Percentiles rank a stretch among this genome's conserved stretches.
These are phyloP conservation scores for Lepidochrysops patricia DNA, from an alignment of 2,888 invertebrate species.

Conservation along the genomic window DNA sequence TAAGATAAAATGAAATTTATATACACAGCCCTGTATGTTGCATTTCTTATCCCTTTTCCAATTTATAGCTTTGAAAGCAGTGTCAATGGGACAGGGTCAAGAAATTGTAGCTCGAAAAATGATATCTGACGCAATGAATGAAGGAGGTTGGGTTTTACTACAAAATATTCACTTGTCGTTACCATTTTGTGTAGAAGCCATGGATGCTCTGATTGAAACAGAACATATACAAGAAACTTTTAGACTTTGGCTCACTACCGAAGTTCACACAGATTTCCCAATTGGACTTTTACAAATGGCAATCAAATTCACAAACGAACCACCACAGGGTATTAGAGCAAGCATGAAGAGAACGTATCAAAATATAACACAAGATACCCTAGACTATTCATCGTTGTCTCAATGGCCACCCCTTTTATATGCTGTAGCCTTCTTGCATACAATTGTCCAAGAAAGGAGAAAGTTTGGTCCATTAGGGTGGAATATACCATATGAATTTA, in stretches of 20 bases:
- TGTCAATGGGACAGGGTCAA: slow-evolving; percentile 99
- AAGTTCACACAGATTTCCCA: slow-evolving; percentile 94
- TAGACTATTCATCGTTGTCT: slow-evolving; percentile 91
- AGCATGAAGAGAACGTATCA: slow-evolving; percentile 96
- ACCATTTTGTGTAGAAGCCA: slow-evolving; percentile 93
- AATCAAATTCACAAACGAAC: slow-evolving; percentile 98
- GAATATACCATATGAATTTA: slow-evolving; percentile 98
- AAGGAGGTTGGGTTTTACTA: slow-evolving; percentile 93
- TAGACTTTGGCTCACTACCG: slow-evolving; percentile 95
- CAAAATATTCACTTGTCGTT: slow-evolving; percentile 97
- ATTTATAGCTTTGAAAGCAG: slow-evolving; percentile 81
- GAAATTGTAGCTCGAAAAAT: slow-evolving; percentile 88
- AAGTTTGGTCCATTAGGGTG: slow-evolving; percentile 98
- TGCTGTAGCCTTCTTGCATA: slow-evolving; percentile 95
- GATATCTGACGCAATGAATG: slow-evolving; percentile 84
- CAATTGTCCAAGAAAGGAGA: slow-evolving; percentile 94
- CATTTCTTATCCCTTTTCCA: too few species aligned
- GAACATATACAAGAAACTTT: slow-evolving; percentile 88
- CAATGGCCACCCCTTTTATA: slow-evolving; percentile 97
- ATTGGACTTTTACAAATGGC: slow-evolving; percentile 92
- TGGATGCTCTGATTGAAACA: slow-evolving; percentile 90
- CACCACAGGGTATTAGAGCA: slow-evolving; percentile 93
- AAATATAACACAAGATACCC: slow-evolving; percentile 88
- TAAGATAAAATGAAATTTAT: too few species aligned
- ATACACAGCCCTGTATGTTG: too few species aligned